Evolutionary conservation across 2,113 vertebrate species (phyloP), one percentile per base, ranked within the genome.

Genomic region (Carollia perspicillata): DNA sequence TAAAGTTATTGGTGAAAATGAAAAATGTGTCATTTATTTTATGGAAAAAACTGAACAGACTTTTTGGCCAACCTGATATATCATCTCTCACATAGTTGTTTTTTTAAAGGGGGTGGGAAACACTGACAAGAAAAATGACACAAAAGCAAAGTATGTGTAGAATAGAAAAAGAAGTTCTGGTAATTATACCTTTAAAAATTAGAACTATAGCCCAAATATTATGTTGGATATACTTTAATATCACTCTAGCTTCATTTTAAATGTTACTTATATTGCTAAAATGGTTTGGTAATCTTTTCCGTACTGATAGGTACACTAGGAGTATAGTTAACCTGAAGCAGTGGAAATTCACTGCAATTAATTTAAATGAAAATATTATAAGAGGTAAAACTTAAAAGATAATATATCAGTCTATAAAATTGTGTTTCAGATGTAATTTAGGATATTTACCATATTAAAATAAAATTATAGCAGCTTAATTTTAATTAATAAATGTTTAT

Each of bases 401-500:
- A 51, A 94, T 37, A 35, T 12, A 90, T 68, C 51, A 66, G 0
- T 75, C 79, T 96, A 89, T 22, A 90, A 97, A 96, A 94, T 55
- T 3, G 0, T 47, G 40, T 26, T 94, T 94, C 35, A 84, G 53
- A 85, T 78, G 55, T 95, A 97, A 96, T 95, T 74, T 94, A 79
- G 42, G 26, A 65, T 92, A 84, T 66, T 91, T 22, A 12, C 42
- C 77, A 81, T 35, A 77, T 95, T 96, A 97, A 97, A 96, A 97
- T 79, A 97, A 97, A 65, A 84, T 91, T 42, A 28, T 40, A 84
- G 53, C 8, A 84, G 63, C 87, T 97, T 91, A 7, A 84, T 92
- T 96, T 97, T 95, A 94, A 93, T 97, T 97, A 95, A 91, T 97
- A 95, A 95, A 92, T 55, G 18, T 71, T 40, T 17, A 0, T 95